Conservation (phyloP, 2,888 invertebrate genomes). For the Drosophila paucipuncta region DNA sequence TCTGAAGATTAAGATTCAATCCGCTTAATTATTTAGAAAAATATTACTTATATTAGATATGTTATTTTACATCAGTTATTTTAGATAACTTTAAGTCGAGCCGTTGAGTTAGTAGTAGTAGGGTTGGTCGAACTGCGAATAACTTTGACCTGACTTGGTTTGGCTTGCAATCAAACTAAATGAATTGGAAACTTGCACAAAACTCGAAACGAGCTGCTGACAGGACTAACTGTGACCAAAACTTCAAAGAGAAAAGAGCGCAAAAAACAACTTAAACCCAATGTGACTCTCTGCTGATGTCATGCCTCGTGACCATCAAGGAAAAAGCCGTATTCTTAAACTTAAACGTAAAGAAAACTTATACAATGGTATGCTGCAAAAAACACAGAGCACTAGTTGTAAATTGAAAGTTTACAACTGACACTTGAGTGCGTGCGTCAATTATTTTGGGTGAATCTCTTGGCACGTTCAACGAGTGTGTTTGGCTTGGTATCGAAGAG, state of each 20-base stretch:
- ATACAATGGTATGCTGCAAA: constrained; percentile 17
- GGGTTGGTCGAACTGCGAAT: constrained; percentile 78
- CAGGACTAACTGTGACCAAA: constrained; percentile 44
- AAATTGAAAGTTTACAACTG: constrained; percentile 62
- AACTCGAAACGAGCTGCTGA: constrained; percentile 56
- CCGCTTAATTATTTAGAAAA: not conserved
- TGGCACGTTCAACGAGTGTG: constrained; percentile 51
- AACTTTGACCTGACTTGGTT: constrained; percentile 51
- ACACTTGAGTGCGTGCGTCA: constrained; percentile 26
- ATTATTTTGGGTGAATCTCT: constrained; percentile 28
- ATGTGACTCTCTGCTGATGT: constrained; percentile 66
- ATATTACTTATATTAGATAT: not conserved
- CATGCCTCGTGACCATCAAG: constrained; percentile 55
- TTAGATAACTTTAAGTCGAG: not conserved
- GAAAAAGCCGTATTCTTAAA: constrained; percentile 51
- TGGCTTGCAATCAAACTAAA: constrained; percentile 72
- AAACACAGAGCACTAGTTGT: constrained; percentile 30
- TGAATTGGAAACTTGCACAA: constrained; percentile 79
- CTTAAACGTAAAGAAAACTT: constrained; percentile 19
- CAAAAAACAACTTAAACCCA: constrained; percentile 18
- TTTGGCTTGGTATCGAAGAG: constrained; percentile 47
- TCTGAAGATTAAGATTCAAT: not conserved
- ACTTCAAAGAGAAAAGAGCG: constrained; percentile 45
- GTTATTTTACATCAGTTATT: not conserved
- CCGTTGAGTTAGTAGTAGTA: constrained; percentile 8